Conservation (phyloP, 2,113 vertebrate genomes). For the Lates calcarifer region DNA sequence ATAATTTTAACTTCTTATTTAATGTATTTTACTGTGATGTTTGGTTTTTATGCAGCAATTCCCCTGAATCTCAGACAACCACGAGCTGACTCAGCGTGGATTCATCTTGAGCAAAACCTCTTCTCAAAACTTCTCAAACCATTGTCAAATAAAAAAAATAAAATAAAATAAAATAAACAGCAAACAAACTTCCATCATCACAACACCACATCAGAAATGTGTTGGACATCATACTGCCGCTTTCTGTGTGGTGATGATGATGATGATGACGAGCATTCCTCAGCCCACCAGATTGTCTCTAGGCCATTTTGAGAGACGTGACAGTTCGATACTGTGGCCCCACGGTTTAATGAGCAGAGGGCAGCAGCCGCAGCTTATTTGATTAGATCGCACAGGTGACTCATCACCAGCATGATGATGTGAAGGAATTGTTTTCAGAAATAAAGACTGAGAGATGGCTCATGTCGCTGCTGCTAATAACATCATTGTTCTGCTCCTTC, state of each 20-base stretch:
- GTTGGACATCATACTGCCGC: neutral
- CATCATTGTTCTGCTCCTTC: neutral
- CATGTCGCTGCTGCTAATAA: neutral
- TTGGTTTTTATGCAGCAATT: too few species aligned
- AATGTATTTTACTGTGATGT: too few species aligned
- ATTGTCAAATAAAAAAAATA: too few species aligned
- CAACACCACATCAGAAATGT: neutral
- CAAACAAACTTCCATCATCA: too few species aligned
- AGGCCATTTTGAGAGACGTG: neutral
- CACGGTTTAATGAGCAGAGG: conserved; percentile 29
- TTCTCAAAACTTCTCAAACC: too few species aligned
- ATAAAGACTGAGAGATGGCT: neutral
- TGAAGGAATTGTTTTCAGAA: conserved; percentile 5
- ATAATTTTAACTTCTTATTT: too few species aligned
- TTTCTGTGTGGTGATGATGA: neutral
- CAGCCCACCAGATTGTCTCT: neutral
- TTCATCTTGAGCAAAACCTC: too few species aligned
- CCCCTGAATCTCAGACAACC: too few species aligned
- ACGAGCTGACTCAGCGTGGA: too few species aligned
- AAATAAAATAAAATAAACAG: too few species aligned
- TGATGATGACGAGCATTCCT: neutral
- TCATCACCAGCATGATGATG: conserved; percentile 45
- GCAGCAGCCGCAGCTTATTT: conserved; percentile 13
- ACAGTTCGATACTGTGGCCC: conserved; percentile 12
- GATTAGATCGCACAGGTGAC: conserved; percentile 48